phyloP scores from a whole-genome alignment of 1,140 invertebrate species.

The Calliopsis andreniformis region DNA sequence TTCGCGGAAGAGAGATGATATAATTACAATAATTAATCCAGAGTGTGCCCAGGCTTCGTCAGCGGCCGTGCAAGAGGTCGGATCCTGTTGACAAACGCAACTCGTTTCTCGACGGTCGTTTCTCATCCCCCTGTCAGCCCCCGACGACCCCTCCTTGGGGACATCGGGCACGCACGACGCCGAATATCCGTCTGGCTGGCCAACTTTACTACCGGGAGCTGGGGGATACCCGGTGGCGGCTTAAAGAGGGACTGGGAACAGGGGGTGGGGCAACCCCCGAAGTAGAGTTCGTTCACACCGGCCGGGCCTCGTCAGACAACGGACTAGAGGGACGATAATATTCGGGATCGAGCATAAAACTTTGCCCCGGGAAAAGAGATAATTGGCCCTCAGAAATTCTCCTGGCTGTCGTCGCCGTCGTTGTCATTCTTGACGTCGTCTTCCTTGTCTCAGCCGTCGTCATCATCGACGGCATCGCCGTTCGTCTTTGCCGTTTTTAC shows the following conservation, averaged over 20 bases:
- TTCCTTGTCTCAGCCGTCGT: conserved; percentile 49
- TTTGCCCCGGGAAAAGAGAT: conserved; percentile 64
- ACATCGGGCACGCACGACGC: conserved; percentile 67
- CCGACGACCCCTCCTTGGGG: conserved; percentile 47
- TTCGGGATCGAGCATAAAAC: conserved; percentile 67
- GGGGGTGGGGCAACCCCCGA: conserved; percentile 47
- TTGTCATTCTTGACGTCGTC: conserved; percentile 11
- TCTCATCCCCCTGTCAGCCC: conserved; percentile 36
- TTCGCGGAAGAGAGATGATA: conserved; percentile 51
- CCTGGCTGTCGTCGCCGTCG: conserved; percentile 20
- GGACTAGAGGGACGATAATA: conserved; percentile 64
- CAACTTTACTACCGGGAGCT: conserved; percentile 64
- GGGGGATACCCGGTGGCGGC: conserved; percentile 19
- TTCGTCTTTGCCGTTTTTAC: neutral
- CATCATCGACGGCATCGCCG: neutral
- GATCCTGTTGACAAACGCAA: conserved; percentile 61
- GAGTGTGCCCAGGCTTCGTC: conserved; percentile 59
- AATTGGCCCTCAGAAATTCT: conserved; percentile 63
- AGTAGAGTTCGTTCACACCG: conserved; percentile 76
- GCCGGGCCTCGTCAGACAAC: conserved; percentile 60
- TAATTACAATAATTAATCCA: conserved; percentile 67
- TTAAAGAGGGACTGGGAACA: conserved; percentile 17
- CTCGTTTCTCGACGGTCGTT: conserved; percentile 18
- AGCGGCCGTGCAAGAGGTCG: conserved; percentile 53
- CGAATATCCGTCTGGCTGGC: conserved; percentile 73